phyloP scores from a whole-genome alignment of 2,797 vertebrate species.

The Leuciscus waleckii region DNA sequence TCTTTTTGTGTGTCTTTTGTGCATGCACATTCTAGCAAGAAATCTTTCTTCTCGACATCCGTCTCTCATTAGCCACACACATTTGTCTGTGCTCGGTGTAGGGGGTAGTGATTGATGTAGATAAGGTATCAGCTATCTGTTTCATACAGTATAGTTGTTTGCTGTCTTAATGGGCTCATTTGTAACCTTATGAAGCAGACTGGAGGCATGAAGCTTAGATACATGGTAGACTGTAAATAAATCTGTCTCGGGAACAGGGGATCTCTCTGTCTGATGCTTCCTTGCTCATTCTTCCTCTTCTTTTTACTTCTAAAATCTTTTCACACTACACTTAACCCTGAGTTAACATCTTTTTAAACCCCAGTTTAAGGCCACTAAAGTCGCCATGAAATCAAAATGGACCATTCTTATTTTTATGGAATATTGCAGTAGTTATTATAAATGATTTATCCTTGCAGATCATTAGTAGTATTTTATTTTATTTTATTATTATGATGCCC shows the following conservation, averaged over 20 bases:
- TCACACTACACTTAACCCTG: not conserved
- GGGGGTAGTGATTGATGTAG: slow-evolving; percentile 36
- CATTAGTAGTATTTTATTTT: not conserved
- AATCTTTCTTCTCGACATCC: not conserved
- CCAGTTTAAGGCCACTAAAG: not conserved
- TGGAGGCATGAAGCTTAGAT: slow-evolving; percentile 24
- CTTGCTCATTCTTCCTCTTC: not conserved
- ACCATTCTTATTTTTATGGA: not conserved
- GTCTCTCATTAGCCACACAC: not conserved
- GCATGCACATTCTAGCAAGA: slow-evolving; percentile 1
- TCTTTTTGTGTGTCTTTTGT: slow-evolving; percentile 3
- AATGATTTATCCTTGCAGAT: not conserved
- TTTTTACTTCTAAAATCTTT: not conserved
- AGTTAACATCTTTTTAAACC: not conserved
- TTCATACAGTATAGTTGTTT: slow-evolving; percentile 48
- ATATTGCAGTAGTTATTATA: not conserved
- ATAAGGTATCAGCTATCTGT: slow-evolving; percentile 39
- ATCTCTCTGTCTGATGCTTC: not conserved
- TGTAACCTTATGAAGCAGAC: slow-evolving; percentile 44
- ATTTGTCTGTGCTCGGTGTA: not conserved
- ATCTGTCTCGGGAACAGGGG: slow-evolving; percentile 35
- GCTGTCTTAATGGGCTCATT: slow-evolving; percentile 53
- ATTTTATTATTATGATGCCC: too few species aligned
- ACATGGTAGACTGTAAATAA: slow-evolving; percentile 51
- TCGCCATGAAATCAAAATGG: not conserved